Evolutionary conservation across 2,888 invertebrate genomes (phyloP).

Genomic region (Drosophila buzzatii): DNA sequence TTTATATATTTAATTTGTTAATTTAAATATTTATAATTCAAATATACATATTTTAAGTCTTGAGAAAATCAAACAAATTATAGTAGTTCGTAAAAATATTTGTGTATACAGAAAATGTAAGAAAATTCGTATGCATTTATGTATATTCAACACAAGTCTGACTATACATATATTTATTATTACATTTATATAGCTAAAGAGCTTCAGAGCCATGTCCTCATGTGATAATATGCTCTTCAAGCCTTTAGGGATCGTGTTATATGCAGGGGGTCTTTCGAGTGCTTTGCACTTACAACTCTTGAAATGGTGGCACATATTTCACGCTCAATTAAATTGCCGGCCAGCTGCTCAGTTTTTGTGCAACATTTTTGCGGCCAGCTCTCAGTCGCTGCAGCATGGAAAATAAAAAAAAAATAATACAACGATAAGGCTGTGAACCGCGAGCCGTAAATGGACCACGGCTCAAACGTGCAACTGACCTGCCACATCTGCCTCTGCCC

Average conservation of each 20-base stretch:
- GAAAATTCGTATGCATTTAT: too few species aligned
- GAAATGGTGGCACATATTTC: conserved; percentile 55
- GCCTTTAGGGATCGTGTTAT: not conserved
- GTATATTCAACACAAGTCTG: too few species aligned
- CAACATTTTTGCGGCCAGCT: conserved; percentile 52
- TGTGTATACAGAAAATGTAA: too few species aligned
- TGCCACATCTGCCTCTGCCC: conserved; percentile 15
- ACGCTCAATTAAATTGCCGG: conserved; percentile 73
- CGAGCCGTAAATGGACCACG: conserved; percentile 41
- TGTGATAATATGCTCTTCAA: not conserved
- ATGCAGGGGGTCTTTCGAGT: conserved; percentile 3
- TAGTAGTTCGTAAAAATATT: too few species aligned
- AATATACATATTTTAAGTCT: too few species aligned
- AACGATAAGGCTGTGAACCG: conserved; percentile 16
- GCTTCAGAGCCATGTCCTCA: not conserved
- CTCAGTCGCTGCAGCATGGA: not conserved
- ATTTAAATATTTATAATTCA: too few species aligned
- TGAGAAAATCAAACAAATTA: too few species aligned
- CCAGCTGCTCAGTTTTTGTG: conserved; percentile 52
- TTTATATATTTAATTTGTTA: too few species aligned
- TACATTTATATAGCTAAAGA: not conserved
- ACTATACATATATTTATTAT: not conserved
- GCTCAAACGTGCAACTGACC: conserved; percentile 41
- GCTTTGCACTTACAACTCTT: conserved; percentile 10
- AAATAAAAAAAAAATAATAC: not conserved